Evolutionary conservation across 2,113 vertebrate species (phyloP).

Genomic region (Sminthopsis crassicaudata): DNA sequence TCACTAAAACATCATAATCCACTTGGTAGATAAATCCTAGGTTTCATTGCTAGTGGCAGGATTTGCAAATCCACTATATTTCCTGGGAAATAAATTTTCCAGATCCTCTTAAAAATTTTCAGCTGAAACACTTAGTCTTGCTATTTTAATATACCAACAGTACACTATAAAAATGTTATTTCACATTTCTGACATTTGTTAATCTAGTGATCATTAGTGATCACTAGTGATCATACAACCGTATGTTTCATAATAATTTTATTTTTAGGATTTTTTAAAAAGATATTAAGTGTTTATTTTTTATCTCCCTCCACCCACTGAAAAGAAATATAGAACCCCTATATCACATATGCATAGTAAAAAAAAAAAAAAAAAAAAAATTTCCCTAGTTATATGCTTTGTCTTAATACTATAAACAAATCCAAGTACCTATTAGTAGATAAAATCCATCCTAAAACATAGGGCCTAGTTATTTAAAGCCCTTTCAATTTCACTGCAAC

Average conservation of each 20-base stretch:
- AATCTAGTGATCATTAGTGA: neutral
- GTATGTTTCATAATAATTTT: neutral
- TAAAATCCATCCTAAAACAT: constrained; percentile 19
- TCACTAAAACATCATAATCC: neutral
- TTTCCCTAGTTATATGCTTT: neutral
- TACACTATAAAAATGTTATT: neutral
- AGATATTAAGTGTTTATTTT: neutral
- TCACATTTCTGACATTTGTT: constrained; percentile 11
- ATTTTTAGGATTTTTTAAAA: neutral
- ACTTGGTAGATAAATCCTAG: neutral
- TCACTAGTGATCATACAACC: too few species aligned
- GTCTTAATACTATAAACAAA: constrained; percentile 16
- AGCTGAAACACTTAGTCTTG: constrained; percentile 7
- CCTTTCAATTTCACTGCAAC: too few species aligned
- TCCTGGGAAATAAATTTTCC: neutral
- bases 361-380: neutral
- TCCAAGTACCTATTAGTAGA: neutral
- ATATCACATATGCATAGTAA: neutral
- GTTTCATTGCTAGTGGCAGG: neutral
- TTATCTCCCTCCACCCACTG: neutral
- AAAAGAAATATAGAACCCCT: neutral
- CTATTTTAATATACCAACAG: constrained; percentile 16
- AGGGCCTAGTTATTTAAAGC: neutral
- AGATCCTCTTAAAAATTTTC: constrained; percentile 48
- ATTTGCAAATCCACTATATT: constrained; percentile 10